Percentiles rank a stretch among this genome's conserved stretches.
phyloP scores from a whole-genome alignment of 2,113 vertebrate genomes.

The Oostethus manadensis region DNA sequence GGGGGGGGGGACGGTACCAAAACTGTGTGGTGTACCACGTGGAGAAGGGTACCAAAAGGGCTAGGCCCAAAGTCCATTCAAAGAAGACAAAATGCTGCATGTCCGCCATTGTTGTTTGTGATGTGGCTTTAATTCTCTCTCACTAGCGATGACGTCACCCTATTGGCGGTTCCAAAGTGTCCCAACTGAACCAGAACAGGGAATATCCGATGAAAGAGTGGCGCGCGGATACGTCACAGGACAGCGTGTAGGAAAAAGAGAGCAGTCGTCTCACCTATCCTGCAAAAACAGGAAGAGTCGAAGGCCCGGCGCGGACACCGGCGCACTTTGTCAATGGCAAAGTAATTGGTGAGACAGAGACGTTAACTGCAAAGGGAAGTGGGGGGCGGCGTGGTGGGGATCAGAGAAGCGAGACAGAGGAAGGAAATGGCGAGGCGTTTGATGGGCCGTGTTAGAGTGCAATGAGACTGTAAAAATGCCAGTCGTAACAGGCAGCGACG shows the following conservation, averaged over 20 bases:
- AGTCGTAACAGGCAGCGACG: slow-evolving; percentile 63
- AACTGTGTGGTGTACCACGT: too few species aligned
- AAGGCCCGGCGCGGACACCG: neutral
- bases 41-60: too few species aligned
- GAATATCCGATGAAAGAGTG: too few species aligned
- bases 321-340: neutral
- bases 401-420: slow-evolving; percentile 59
- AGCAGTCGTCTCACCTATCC: neutral
- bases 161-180: too few species aligned
- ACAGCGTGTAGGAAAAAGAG: neutral
- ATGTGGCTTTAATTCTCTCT: too few species aligned
- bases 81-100: too few species aligned
- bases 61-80: too few species aligned
- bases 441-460: slow-evolving; percentile 54
- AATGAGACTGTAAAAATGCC: slow-evolving; percentile 70
- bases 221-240: too few species aligned
- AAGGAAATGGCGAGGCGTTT: slow-evolving; percentile 48
- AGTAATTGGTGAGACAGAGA: slow-evolving; percentile 1
- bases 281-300: slow-evolving; percentile 1
- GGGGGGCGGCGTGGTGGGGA: neutral
- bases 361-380: slow-evolving; percentile 5
- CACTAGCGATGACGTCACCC: too few species aligned
- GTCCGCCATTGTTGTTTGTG: too few species aligned
- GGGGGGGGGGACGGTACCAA: too few species aligned
- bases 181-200: too few species aligned